A percentile compares a stretch with the other conserved stretches of the same genome.
Evolutionary conservation across 2,797 vertebrate genomes (phyloP).

Genomic region (Telmatherina bonti): DNA sequence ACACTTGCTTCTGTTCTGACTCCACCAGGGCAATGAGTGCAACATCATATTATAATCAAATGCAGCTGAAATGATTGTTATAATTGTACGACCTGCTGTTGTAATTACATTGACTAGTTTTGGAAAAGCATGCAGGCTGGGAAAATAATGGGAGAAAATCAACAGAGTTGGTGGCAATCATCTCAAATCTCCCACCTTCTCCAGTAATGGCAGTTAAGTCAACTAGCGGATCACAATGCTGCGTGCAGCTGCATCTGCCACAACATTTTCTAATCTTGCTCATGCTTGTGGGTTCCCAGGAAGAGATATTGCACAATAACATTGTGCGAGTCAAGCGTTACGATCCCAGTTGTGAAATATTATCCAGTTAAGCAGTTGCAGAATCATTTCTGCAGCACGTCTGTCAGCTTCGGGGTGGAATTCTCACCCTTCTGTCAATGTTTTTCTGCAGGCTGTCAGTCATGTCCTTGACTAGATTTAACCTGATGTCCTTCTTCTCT

Average conservation of each 20-base stretch:
- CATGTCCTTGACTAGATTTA: slow-evolving; percentile 25
- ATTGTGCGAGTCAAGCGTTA: slow-evolving; percentile 13
- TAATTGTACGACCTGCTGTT: slow-evolving; percentile 42
- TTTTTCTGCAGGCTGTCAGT: neutral
- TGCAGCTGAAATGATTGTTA: slow-evolving; percentile 11
- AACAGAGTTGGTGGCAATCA: slow-evolving; percentile 23
- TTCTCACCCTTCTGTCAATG: neutral
- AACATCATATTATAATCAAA: slow-evolving; percentile 9
- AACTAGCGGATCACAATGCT: slow-evolving; percentile 26
- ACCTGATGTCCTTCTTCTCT: slow-evolving; percentile 66
- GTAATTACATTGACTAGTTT: slow-evolving; percentile 42
- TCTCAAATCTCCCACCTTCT: slow-evolving; percentile 10
- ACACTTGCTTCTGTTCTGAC: neutral
- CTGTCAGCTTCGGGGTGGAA: neutral
- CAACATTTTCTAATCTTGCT: neutral
- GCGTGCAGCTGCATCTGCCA: neutral
- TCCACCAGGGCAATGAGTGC: neutral
- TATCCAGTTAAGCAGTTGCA: neutral
- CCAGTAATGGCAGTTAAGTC: neutral
- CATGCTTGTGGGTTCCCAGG: neutral
- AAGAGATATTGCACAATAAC: slow-evolving; percentile 7
- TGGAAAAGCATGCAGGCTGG: neutral
- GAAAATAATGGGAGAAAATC: slow-evolving; percentile 15
- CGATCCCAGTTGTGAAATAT: slow-evolving; percentile 25
- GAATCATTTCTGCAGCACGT: slow-evolving; percentile 6